Evolutionary conservation across 2,888 invertebrate species (phyloP).

Genomic region (Stenoptilia bipunctidactyla): DNA sequence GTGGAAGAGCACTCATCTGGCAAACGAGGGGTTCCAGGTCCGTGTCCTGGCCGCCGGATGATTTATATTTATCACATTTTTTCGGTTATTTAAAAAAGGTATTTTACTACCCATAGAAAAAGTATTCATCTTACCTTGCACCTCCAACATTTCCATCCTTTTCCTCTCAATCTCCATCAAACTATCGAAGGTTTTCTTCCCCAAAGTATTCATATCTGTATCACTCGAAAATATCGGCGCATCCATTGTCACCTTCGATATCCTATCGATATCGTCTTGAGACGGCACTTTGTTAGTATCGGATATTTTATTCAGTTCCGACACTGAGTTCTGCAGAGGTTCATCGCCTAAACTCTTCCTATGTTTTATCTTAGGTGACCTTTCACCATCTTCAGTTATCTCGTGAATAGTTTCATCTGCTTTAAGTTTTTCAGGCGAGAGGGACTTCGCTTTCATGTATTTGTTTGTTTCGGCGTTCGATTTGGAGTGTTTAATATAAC

Average conservation of each 20-base stretch:
- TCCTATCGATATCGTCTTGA: conserved; percentile 89
- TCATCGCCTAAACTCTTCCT: conserved; percentile 65
- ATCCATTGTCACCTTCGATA: conserved; percentile 88
- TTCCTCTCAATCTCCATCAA: conserved; percentile 92
- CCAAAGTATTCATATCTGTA: conserved; percentile 75
- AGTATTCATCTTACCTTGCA: conserved; percentile 84
- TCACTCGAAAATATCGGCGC: conserved; percentile 82
- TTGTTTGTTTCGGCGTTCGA: conserved; percentile 42
- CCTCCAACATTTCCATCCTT: conserved; percentile 86
- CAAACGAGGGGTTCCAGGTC: no score
- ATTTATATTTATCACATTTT: no score
- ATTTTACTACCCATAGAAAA: no score
- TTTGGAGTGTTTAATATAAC: conserved; percentile 55
- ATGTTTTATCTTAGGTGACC: conserved; percentile 30
- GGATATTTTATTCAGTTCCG: conserved; percentile 40
- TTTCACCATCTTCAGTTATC: conserved; percentile 15
- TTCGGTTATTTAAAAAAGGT: no score
- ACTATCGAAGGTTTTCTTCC: conserved; percentile 86
- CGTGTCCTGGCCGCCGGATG: no score
- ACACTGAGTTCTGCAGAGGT: conserved; percentile 28
- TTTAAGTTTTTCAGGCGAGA: conserved; percentile 46
- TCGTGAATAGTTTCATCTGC: conserved; percentile 22
- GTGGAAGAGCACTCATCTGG: no score
- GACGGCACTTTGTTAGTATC: conserved; percentile 73
- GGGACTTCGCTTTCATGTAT: conserved; percentile 52